These are phyloP conservation scores for Criorhina ranunculi DNA, from an alignment of 2,888 invertebrate genomes.

Conservation along the genomic window DNA sequence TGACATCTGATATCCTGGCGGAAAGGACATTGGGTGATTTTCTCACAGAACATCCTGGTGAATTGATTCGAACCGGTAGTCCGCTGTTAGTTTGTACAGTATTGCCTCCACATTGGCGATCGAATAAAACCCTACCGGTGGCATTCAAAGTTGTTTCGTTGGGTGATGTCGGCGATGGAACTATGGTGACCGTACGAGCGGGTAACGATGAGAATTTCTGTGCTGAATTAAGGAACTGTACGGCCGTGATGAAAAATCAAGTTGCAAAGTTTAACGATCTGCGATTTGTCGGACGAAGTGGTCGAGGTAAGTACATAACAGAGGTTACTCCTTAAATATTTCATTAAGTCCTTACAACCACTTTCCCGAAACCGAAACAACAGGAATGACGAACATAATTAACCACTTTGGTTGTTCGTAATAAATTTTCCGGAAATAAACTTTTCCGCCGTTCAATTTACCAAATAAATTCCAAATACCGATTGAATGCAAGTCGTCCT, in stretches of 20 bases:
- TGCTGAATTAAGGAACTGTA: slow-evolving; percentile 97
- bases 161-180: slow-evolving; percentile 97
- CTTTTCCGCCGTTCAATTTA: slow-evolving; percentile 72
- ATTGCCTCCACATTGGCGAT: slow-evolving; percentile 98
- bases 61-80: slow-evolving; percentile 95
- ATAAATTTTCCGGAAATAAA: slow-evolving; percentile 73
- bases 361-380: slow-evolving; percentile 1
- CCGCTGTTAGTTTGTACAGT: slow-evolving; percentile 98
- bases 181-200: slow-evolving; percentile 96
- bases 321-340: not conserved
- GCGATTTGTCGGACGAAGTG: slow-evolving; percentile 98
- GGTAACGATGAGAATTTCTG: slow-evolving; percentile 99
- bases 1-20: slow-evolving; percentile 95
- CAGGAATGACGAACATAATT: slow-evolving; percentile 65
- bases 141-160: slow-evolving; percentile 98
- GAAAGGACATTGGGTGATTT: slow-evolving; percentile 94
- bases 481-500: slow-evolving; percentile 45
- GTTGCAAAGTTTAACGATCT: slow-evolving; percentile 99
- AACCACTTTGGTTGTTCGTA: slow-evolving; percentile 73
- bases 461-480: slow-evolving; percentile 66
- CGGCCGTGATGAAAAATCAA: slow-evolving; percentile 98
- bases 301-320: slow-evolving; percentile 92
- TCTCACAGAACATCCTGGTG: slow-evolving; percentile 95
- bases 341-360: no score
- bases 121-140: slow-evolving; percentile 98